Conservation (phyloP, 2,113 vertebrate species). For the Protomyctophum bolini region DNA sequence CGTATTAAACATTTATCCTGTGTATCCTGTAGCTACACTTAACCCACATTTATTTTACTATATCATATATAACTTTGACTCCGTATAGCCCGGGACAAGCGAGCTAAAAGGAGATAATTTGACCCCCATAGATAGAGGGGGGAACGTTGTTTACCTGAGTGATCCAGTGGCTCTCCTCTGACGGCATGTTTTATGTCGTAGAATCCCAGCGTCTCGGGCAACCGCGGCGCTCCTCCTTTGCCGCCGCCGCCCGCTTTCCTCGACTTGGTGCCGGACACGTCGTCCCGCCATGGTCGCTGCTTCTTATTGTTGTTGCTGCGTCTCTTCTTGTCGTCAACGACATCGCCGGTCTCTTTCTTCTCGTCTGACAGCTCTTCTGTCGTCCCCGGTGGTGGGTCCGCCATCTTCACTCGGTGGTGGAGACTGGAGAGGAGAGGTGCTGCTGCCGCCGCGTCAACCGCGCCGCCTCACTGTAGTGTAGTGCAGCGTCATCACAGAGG, state of each 20-base stretch:
- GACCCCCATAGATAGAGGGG: background rate
- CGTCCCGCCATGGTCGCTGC: conserved; percentile 40
- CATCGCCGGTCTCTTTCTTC: conserved; percentile 65
- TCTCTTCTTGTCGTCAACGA: conserved; percentile 50
- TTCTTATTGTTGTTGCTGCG: conserved; percentile 1
- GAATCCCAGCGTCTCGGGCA: conserved; percentile 79
- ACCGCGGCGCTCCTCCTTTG: conserved; percentile 16
- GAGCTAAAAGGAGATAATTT: background rate
- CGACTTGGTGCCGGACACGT: conserved; percentile 31
- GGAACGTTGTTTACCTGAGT: conserved; percentile 64
- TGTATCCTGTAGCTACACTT: no score
- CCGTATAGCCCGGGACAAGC: no score
- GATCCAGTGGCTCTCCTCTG: conserved; percentile 60
- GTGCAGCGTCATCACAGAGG: conserved; percentile 12
- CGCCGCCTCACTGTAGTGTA: conserved; percentile 36
- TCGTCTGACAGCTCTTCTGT: conserved; percentile 65
- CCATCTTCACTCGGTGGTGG: conserved; percentile 75
- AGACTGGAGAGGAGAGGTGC: background rate
- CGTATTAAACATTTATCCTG: no score
- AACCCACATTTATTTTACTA: no score
- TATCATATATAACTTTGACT: no score
- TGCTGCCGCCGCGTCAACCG: conserved; percentile 26
- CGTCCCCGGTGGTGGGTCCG: conserved; percentile 61
- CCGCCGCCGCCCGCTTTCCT: conserved; percentile 23
- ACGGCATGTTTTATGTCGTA: conserved; percentile 67